A percentile compares a stretch with the other conserved stretches of the same genome.
phyloP scores from a whole-genome alignment of 2,888 invertebrate species.

The Coenonympha arcania region DNA sequence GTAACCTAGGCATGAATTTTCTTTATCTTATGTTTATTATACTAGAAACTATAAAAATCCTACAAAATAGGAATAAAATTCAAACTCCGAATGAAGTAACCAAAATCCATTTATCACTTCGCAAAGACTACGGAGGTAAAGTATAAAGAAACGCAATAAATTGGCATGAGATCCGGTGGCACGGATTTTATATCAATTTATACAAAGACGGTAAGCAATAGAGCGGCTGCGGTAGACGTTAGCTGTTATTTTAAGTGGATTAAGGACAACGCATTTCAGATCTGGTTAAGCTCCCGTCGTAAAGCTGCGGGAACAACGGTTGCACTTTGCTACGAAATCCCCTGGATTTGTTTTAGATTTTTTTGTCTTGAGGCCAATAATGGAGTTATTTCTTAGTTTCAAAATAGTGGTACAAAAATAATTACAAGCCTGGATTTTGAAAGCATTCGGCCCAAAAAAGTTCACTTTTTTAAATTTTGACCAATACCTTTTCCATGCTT shows the following conservation, averaged over 20 bases:
- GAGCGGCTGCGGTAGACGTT: slow-evolving; percentile 48
- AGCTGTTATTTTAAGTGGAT: slow-evolving; percentile 72
- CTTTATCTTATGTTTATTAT: too few relatives aligned
- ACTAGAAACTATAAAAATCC: too few relatives aligned
- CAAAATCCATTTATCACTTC: too few relatives aligned
- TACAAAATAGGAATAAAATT: too few relatives aligned
- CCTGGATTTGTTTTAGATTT: slow-evolving; percentile 20
- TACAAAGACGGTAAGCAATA: slow-evolving; percentile 50
- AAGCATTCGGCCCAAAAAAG: too few relatives aligned
- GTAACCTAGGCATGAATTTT: too few relatives aligned
- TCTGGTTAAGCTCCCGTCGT: slow-evolving; percentile 65
- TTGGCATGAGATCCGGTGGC: slow-evolving; percentile 47
- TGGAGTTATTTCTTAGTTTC: background rate
- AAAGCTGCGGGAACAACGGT: slow-evolving; percentile 59
- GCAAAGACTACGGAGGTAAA: background rate
- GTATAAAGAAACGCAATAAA: slow-evolving; percentile 36
- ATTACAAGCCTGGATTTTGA: too few relatives aligned
- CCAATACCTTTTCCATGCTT: too few relatives aligned
- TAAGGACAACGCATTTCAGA: slow-evolving; percentile 68
- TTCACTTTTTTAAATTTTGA: too few relatives aligned
- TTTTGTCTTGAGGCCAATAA: background rate
- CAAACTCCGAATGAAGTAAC: too few relatives aligned
- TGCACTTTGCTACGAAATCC: slow-evolving; percentile 42
- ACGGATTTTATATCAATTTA: slow-evolving; percentile 18
- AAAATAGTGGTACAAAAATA: too few relatives aligned